phyloP scores from a whole-genome alignment of 37 sponge, comb jelly and placozoan genomes.

The Agelas oroides region DNA sequence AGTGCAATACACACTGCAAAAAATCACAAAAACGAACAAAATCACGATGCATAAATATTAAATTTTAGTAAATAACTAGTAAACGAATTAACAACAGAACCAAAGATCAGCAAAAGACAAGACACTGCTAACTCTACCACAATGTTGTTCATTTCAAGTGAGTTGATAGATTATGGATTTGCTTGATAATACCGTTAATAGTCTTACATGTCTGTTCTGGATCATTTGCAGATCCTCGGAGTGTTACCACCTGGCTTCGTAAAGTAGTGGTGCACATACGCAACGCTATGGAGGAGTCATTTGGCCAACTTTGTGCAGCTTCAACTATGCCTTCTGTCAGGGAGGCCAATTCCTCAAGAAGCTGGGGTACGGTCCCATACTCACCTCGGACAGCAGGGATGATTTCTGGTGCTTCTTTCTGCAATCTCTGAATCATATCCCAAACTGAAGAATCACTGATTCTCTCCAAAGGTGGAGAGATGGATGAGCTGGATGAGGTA shows the following conservation, averaged over 20 bases:
- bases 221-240: slow-evolving; percentile 25
- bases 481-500: background rate
- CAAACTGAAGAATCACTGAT: background rate
- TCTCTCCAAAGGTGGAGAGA: background rate
- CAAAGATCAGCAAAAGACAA: too few relatives aligned
- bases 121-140: too few relatives aligned
- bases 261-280: background rate
- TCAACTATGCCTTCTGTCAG: slow-evolving; percentile 13
- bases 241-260: slow-evolving; percentile 5
- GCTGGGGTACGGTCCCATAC: slow-evolving; percentile 3
- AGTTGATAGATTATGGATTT: slow-evolving; percentile 10
- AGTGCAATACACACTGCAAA: too few relatives aligned
- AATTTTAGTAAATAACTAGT: too few relatives aligned
- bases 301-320: background rate
- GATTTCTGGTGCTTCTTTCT: slow-evolving; percentile 13
- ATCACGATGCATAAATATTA: too few relatives aligned
- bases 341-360: slow-evolving; percentile 20
- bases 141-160: background rate
- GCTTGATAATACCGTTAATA: slow-evolving; percentile 1
- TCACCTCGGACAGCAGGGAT: background rate
- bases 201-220: slow-evolving; percentile 6
- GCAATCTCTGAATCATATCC: slow-evolving; percentile 21
- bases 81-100: too few relatives aligned
- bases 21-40: too few relatives aligned
- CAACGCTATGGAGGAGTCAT: background rate